Evolutionary conservation across 1,140 invertebrate species (phyloP).

Genomic region (Drosophila littoralis): DNA sequence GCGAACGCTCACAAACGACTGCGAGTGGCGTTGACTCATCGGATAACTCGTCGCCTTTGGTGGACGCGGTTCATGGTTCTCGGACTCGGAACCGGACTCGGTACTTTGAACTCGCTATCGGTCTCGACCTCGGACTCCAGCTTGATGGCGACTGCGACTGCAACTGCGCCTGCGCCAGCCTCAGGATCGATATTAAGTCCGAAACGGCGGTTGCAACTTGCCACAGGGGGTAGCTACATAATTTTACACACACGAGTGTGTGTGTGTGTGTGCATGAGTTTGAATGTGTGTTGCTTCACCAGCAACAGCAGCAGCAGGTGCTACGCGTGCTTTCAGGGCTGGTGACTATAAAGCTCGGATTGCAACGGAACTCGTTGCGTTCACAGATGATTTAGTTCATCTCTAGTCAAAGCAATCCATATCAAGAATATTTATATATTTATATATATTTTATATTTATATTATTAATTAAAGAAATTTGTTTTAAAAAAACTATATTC

Average conservation of each 20-base stretch:
- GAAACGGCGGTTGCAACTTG: constrained; percentile 15
- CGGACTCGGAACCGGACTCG: constrained; percentile 13
- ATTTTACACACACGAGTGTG: neutral
- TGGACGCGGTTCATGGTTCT: constrained; percentile 13
- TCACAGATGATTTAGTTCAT: neutral
- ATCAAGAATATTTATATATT: neutral
- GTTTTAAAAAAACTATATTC: too few relatives aligned
- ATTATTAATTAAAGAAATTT: too few relatives aligned
- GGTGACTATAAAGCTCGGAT: constrained; percentile 5
- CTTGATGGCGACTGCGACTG: neutral
- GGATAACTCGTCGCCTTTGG: constrained; percentile 49
- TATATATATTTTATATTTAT: too few relatives aligned
- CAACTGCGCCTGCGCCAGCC: neutral
- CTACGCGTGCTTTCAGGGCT: constrained; percentile 35
- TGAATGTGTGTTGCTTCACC: constrained; percentile 1
- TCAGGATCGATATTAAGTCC: constrained; percentile 34
- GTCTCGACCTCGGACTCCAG: constrained; percentile 20
- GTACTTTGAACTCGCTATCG: constrained; percentile 18
- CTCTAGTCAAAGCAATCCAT: neutral
- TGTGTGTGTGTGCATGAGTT: neutral
- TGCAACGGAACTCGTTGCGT: neutral
- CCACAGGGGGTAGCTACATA: constrained; percentile 10
- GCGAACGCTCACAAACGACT: constrained; percentile 81
- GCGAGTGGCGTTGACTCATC: constrained; percentile 51
- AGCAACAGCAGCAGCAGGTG: constrained; percentile 36